Evolutionary conservation across 1,140 invertebrate species (phyloP), one percentile per base, ranked within the genome.

Genomic region (Cyclina sinensis): DNA sequence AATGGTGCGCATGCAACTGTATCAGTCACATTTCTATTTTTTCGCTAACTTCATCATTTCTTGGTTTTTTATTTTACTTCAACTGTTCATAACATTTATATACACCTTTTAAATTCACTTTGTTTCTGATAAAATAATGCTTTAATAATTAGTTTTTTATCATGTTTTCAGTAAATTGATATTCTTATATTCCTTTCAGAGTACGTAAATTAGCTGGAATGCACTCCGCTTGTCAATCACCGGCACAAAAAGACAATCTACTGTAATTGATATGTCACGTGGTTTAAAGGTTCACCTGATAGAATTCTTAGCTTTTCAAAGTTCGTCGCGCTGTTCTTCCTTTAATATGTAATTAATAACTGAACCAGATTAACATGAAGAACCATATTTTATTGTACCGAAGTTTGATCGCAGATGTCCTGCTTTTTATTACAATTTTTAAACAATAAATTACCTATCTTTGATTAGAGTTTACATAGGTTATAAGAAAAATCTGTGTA

Each of bases 271-370:
- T 78, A 78, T 24, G 48, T 51, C 46, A 78, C 43, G 21, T 48
- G 46, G 24, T 30, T 51, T 78, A 54, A 35, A 78, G 46, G 74
- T 51, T 54, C 12, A 35, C 30, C 21, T 51, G 74, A 78, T 78
- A n/a, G 43, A 51, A 54, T 18, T 21, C 48, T 39, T 37, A 3
- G 11, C 24, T 51, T 9, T 54, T 30, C 24, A 32, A 48, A 32
- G 46, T 18, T 51, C 43, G 39, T 35, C 46, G 54, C 43, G 24
- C 16, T 7, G 74, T 30, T n/a, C 74, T 51, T 78, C 74, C 74
- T 78, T 78, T n/a, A n/a, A n/a, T n/a, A 51, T 78, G 74, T 78
- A 78, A 78, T 78, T 54, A 18, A 16, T 16, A 32, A 78, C 5
- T 78, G 74, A 78, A 78, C 46, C 74, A 43, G 24, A 54, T 32